Base-by-base conservation (phyloP, 2,888 invertebrate species). In the Sialis lutaria region DNA sequence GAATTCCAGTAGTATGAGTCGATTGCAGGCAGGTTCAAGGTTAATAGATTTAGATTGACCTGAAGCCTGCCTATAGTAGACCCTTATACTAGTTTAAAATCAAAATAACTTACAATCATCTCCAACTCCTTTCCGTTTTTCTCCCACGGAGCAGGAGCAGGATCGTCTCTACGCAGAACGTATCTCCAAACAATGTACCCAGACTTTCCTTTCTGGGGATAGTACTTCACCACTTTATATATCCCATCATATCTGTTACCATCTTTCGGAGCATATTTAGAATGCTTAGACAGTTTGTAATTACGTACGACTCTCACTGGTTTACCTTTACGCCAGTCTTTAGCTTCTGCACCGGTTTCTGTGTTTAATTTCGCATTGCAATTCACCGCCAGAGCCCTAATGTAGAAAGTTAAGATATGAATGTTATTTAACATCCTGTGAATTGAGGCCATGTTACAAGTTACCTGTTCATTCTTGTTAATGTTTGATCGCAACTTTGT, bases 141-240 rank as follows among this genome's bases (percentile, higher is more conserved):
- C 40, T 82, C 81, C 89, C 89, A 89, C 0, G 89, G 88, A 5
- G 88, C 80, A 0, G 86, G 82, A 4, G 57, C 64, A 0, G 80
- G 77, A 63, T 90, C 89, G 60, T 89, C 89, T 45, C 89, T 67
- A 41, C 80, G 67, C 50, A 90, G 59, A 35, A 82, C 59, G 60
- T 82, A 90, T 49, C 82, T 75, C 88, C 88, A 89, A 32, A 89
- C 83, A 6, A 73, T 67, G 58, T 75, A 86, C 0, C 88, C 88
- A 2, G 85, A 81, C 55, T 79, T 70, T 1, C 86, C 87, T 49
- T 71, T 77, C 59, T 82, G 80, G 0, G 81, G 81, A 65, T 82
- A 87, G 59, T 88, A 89, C 55, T 82, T 85, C 1, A 85, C 81
- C 1, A 90, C 79, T 67, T 89, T 89, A 63, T 89, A 90, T 45